Base-by-base conservation (phyloP, 2,888 invertebrate species). In the Phanerotoma sp. region DNA sequence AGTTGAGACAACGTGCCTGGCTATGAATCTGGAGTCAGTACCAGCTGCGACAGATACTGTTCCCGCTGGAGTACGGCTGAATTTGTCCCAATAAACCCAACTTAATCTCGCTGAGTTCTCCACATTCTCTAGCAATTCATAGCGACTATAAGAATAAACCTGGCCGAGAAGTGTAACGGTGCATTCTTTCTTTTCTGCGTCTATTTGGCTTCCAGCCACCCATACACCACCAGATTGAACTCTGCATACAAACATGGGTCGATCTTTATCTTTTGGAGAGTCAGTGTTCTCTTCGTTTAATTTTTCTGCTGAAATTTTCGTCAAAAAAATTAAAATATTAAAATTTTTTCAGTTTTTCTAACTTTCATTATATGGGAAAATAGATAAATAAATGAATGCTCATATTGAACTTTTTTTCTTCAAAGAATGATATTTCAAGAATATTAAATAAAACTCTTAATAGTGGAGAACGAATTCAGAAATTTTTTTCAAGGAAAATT, bases 11-110 rank as follows among this genome's bases (percentile, higher is more conserved):
- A 78, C 78, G 60, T 78, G 77, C 3, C 82, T 71, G 0, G 81
- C 84, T 6, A 84, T 79, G 64, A 77, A 83, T 22, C 70, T 69
- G 10, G 61, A 58, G 13, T 79, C 84, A 5, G 84, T 83, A 2
- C 83, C 80, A 2, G 60, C 63, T 10, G 87, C 5, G 5, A 25
- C 25, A 25, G 9, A 9, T 7, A 25, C 25, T 3, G 25, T 84
- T 5, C 91, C 91, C 55, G 82, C 81, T 0, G 88, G 87, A 56
- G 84, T 82, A 10, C 79, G 73, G 2, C 81, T 81, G 71, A 85
- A 90, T 73, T 86, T 87, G 61, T 82, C 81, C 87, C 91, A 91
- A n/a, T 81, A 77, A 38, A 82, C 82, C 93, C 93, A 93, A 58
- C 82, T 83, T 38, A 92, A 80, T 53, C 88, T 81, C 1, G 88